These are phyloP conservation scores for Trachelus iudaicus DNA, from an alignment of 2,888 invertebrate species.

Conservation along the genomic window DNA sequence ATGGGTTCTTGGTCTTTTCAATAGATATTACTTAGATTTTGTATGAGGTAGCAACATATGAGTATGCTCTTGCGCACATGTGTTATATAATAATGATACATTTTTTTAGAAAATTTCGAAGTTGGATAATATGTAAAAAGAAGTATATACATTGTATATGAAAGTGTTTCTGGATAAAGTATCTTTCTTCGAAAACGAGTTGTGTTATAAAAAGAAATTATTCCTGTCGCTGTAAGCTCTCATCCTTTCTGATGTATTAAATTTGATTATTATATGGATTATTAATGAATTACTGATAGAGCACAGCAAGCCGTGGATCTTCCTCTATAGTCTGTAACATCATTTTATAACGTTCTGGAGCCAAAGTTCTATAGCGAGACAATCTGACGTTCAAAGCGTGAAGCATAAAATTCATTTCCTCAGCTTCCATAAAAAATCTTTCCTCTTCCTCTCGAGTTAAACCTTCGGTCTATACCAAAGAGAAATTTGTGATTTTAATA, in stretches of 20 bases:
- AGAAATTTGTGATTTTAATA: not conserved
- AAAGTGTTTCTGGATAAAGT: not conserved
- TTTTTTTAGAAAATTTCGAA: not conserved
- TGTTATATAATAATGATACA: not conserved
- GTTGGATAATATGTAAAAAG: not conserved
- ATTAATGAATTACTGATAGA: slow-evolving; percentile 7
- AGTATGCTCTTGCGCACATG: not conserved
- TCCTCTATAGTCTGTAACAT: slow-evolving; percentile 51
- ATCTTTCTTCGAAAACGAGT: not conserved
- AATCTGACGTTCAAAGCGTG: slow-evolving; percentile 74
- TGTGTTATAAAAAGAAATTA: not conserved
- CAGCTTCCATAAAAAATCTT: slow-evolving; percentile 68
- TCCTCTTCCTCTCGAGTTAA: slow-evolving; percentile 72
- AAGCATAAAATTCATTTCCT: slow-evolving; percentile 67
- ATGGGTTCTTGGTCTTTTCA: slow-evolving; percentile 86
- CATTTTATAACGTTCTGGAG: slow-evolving; percentile 66
- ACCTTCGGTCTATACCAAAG: slow-evolving; percentile 58
- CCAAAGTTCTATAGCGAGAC: slow-evolving; percentile 71
- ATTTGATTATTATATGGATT: not conserved
- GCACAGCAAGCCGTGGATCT: slow-evolving; percentile 30
- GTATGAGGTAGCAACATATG: not conserved
- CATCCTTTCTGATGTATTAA: not conserved
- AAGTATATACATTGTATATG: not conserved
- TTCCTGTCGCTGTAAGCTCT: not conserved
- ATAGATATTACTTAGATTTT: slow-evolving; percentile 39